Base-by-base conservation (phyloP, 1,140 invertebrate genomes). In the Hylyphantes graminicola region DNA sequence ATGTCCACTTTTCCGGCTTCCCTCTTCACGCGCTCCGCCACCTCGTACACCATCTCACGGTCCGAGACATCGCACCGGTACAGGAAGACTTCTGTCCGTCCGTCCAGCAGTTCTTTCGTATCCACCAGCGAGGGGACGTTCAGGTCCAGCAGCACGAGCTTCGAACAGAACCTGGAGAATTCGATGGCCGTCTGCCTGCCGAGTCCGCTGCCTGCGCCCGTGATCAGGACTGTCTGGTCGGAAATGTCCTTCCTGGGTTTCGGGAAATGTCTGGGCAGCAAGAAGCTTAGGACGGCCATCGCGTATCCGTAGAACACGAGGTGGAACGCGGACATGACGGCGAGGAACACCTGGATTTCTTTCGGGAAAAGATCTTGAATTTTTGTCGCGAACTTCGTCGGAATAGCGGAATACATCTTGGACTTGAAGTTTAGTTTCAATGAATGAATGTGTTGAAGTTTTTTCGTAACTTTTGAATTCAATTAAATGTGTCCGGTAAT, bases 81-180 rank as follows among this genome's bases (percentile, higher is more conserved):
- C 89, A 87, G 93, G 78, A 92, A 91, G 85, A 93, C 91, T 80
- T 92, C 93, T 59, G 94, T 94, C 70, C 93, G 90, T 2, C 92
- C 89, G 77, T 91, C 91, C 8, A 96, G 90, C 65, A 93, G 89
- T 76, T 93, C 90, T 13, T 93, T 92, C 0, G 96, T 95, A 88
- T 95, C 94, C 76, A 94, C 91, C 86, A 96, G 93, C 59, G 94
- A 94, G 90, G 92, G 91, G 89, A 94, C 92, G 89, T 96, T 97
- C 70, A 97, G 93, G 90, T 98, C 97, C 95, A 96, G 97, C 63
- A 97, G 91, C 15, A 98, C 93, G 19, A 98, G 92, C 75, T 91
- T 93, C 61, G 94, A 94, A 77, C 95, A 94, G 12, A 94, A 90
- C 86, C 93, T 92, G 7, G 95, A 95, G 87, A 97, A 92, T 87